These are phyloP conservation scores for Leptopterna dolabrata DNA, from an alignment of 2,888 invertebrate species.

Conservation along the genomic window DNA sequence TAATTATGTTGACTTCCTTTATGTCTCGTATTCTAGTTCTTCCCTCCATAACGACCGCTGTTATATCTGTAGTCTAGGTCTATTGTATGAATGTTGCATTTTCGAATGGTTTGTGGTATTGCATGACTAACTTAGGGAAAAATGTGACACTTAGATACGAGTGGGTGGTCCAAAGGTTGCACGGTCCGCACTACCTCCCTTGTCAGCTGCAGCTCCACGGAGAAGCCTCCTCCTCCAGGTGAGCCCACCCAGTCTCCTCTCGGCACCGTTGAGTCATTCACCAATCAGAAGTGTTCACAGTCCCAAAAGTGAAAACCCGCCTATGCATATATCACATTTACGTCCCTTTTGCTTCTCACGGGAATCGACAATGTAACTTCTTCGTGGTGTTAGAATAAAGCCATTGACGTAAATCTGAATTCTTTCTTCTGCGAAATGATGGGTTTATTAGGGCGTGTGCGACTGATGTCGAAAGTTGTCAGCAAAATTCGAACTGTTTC, in stretches of 20 bases:
- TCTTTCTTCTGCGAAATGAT: too few relatives aligned
- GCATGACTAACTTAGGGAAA: conserved; percentile 55
- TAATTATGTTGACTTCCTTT: not conserved
- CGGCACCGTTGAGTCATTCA: not conserved
- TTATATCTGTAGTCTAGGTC: not conserved
- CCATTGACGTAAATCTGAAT: too few relatives aligned
- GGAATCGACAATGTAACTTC: too few relatives aligned
- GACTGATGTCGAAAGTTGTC: too few relatives aligned
- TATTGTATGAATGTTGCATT: conserved; percentile 36
- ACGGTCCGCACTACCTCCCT: conserved; percentile 54
- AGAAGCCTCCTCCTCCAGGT: conserved; percentile 89
- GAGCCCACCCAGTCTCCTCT: conserved; percentile 66
- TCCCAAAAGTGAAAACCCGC: too few relatives aligned
- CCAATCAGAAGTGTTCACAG: not conserved
- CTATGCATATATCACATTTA: too few relatives aligned
- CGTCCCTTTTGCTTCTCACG: too few relatives aligned
- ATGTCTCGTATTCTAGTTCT: not conserved
- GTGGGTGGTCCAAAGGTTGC: conserved; percentile 57
- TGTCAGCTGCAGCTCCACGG: conserved; percentile 66
- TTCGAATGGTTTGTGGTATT: conserved; percentile 54
- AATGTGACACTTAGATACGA: conserved; percentile 57
- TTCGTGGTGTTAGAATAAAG: too few relatives aligned
- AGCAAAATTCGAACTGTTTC: too few relatives aligned
- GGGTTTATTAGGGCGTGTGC: too few relatives aligned
- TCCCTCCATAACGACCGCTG: not conserved